Evolutionary conservation across 2,113 vertebrate species (phyloP).

Genomic region (Ahaetulla prasina): DNA sequence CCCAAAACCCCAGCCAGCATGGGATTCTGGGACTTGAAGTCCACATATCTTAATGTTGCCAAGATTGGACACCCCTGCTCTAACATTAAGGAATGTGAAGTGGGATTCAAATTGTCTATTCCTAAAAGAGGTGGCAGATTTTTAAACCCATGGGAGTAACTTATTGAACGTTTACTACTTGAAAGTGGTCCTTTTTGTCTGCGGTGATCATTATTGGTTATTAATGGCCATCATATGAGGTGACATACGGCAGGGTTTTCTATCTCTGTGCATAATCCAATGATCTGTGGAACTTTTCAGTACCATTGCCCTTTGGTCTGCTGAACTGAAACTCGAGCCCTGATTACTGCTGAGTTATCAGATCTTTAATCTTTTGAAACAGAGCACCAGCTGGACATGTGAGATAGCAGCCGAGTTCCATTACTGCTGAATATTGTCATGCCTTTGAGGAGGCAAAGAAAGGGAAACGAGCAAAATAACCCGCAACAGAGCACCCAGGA

Average conservation of each 20-base stretch:
- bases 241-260: not conserved
- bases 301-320: not conserved
- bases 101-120: not conserved
- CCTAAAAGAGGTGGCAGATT: not conserved
- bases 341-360: conserved; percentile 28
- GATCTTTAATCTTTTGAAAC: conserved; percentile 40
- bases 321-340: conserved; percentile 19
- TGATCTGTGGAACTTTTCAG: not conserved
- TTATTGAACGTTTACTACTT: not conserved
- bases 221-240: not conserved
- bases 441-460: conserved; percentile 40
- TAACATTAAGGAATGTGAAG: not conserved
- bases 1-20: not conserved
- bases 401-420: conserved; percentile 43
- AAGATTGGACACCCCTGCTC: not conserved
- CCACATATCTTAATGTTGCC: not conserved
- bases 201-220: not conserved
- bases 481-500: not conserved
- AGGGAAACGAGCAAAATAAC: conserved; percentile 39
- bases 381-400: conserved; percentile 54
- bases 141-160: not conserved
- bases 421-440: conserved; percentile 33
- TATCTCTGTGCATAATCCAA: conserved; percentile 3
- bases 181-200: not conserved
- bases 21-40: not conserved